phyloP scores from a whole-genome alignment of 1,140 invertebrate genomes.

The Drosophila lacteicornis region DNA sequence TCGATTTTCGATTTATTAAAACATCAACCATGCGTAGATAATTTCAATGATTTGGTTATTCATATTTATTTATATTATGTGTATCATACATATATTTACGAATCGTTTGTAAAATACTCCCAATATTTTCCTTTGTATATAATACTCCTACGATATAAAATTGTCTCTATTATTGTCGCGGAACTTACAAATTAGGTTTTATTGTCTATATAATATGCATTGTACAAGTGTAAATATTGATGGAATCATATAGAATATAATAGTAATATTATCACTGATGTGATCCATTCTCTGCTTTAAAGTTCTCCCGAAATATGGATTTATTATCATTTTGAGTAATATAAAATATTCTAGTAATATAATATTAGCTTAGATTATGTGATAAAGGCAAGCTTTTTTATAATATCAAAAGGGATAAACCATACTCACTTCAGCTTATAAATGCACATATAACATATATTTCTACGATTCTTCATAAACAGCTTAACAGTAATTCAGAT shows the following conservation, averaged over 20 bases:
- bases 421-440: neutral
- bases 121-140: constrained; percentile 22
- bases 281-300: neutral
- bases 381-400: neutral
- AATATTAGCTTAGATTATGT: neutral
- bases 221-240: constrained; percentile 4
- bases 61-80: constrained; percentile 8
- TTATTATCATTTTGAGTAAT: neutral
- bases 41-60: constrained; percentile 24
- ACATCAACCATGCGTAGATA: constrained; percentile 74
- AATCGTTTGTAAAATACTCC: constrained; percentile 13
- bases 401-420: neutral
- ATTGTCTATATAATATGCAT: constrained; percentile 39
- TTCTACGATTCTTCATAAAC: neutral
- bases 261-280: neutral
- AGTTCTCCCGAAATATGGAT: neutral
- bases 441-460: constrained; percentile 5
- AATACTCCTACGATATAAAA: constrained; percentile 23
- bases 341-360: neutral
- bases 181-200: constrained; percentile 47
- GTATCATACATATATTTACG: constrained; percentile 2
- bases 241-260: constrained; percentile 2
- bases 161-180: constrained; percentile 55
- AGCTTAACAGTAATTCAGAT: neutral
- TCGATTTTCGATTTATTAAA: constrained; percentile 41